Evolutionary conservation across 2,113 vertebrate species (phyloP), one percentile per base, ranked within the genome.

Genomic region (Phrynocephalus versicolor): DNA sequence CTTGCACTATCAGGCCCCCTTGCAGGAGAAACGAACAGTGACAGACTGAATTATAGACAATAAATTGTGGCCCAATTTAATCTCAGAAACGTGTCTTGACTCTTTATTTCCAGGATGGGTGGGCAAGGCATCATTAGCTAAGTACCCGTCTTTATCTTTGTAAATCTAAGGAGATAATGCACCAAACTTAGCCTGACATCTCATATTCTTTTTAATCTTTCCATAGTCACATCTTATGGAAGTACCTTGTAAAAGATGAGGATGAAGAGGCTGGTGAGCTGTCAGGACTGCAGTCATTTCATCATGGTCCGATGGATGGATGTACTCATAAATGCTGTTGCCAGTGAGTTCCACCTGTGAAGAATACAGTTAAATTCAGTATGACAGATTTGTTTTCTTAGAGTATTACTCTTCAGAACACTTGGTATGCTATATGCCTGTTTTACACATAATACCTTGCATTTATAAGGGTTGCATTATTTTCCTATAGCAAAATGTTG

Each of bases 291-390:
- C 97, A 0, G 97, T 98, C 98, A 99, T 98, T 96, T 99, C 98
- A 0, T 99, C 98, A 0, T 99, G 98, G 83, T 99, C 98, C 0
- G 98, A 98, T 16, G 98, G 98, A 78, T 99, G 98, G 90, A 99
- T 98, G 89, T 99, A 99, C 80, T 99, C 98, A 62, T 98, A 99
- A 85, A 99, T 98, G 83, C 97, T 99, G 94, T 99, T 99, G 55
- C 98, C 98, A 3, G 98, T 99, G 30, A 99, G 96, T 92, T 99
- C 98, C 96, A 99, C 98, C 98, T 99, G 95, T 82, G 74, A 72
- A 65, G 64, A 86, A 91, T 35, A 88, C 3, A 62, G 0, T 6
- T 21, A 45, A 37, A 69, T 83, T 82, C 88, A 82, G 70, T 6
- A 79, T 58, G 35, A 37, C 79, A 85, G 39, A 23, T 37, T 25